phyloP scores from a whole-genome alignment of 1,140 invertebrate genomes.

The Drosophila nigromelanica region DNA sequence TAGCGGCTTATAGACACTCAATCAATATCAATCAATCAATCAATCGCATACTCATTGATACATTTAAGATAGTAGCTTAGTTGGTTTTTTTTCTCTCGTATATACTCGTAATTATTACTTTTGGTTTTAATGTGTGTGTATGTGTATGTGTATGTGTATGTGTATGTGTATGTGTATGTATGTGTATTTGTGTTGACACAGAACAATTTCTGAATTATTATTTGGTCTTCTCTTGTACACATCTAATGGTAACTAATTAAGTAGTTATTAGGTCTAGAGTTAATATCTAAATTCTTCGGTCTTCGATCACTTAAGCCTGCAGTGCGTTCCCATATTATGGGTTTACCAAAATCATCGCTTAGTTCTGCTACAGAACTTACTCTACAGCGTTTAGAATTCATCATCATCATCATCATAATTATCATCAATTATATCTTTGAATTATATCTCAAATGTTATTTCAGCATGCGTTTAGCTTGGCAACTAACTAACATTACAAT shows the following conservation, averaged over 20 bases:
- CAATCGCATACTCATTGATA: slow-evolving; percentile 43
- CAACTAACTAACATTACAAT: slow-evolving; percentile 74
- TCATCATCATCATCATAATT: neutral
- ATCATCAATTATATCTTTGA: slow-evolving; percentile 4
- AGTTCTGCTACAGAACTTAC: slow-evolving; percentile 71
- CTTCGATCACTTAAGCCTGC: slow-evolving; percentile 48
- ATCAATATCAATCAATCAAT: slow-evolving; percentile 36
- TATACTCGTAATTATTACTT: slow-evolving; percentile 46
- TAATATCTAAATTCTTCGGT: slow-evolving; percentile 53
- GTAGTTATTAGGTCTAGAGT: slow-evolving; percentile 53
- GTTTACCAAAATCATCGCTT: slow-evolving; percentile 57
- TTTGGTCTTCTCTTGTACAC: slow-evolving; percentile 76
- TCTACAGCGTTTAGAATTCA: slow-evolving; percentile 27
- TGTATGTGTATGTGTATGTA: slow-evolving; percentile 19
- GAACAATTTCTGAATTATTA: slow-evolving; percentile 59
- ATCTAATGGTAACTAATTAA: slow-evolving; percentile 67
- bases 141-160: no score
- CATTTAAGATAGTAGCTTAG: slow-evolving; percentile 40
- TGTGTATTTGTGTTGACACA: slow-evolving; percentile 48
- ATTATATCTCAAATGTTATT: slow-evolving; percentile 37
- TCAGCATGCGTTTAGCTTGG: slow-evolving; percentile 71
- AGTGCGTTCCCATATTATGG: slow-evolving; percentile 75
- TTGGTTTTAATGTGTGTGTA: slow-evolving; percentile 22
- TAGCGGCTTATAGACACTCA: slow-evolving; percentile 40
- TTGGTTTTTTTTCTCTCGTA: slow-evolving; percentile 32